Evolutionary conservation across 2,888 invertebrate genomes (phyloP), one percentile per base, ranked within the genome.

Genomic region (Tethea ocularis): DNA sequence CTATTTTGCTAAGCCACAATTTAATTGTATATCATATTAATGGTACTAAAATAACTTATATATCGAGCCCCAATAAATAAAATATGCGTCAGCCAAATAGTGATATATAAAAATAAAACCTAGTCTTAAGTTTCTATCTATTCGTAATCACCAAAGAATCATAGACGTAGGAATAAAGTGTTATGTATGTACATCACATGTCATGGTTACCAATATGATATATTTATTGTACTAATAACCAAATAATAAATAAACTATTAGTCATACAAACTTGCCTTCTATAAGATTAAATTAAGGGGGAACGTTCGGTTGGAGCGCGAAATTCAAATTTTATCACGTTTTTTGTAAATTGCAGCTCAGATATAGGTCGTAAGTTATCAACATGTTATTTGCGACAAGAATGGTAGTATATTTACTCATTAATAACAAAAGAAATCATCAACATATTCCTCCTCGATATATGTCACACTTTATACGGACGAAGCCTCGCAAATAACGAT

Each of bases 61-160:
- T 17, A 41, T 46, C 7, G 46, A 20, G 46, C 46, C 46, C 46
- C 20, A 46, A 46, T 38, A 38, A 46, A 17, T 46, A 8, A 1
- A 57, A 36, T 26, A 58, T 52, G 61, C 53, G 38, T 67, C 61
- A 61, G 54, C 65, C 64, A 66, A 71, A 72, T 71, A 69, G 69
- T 65, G 60, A 57, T 66, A 64, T 59, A n/a, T n/a, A n/a, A n/a
- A 55, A 58, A 10, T 53, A 52, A 61, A 67, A 62, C 29, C 53
- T 63, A 56, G 26, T 56, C 46, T 68, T 66, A 67, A 33, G 61
- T 26, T 55, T 59, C 66, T 67, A 53, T 61, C 68, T 58, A 59
- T 20, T 41, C 41, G 41, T 46, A 63, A 66, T 70, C 66, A 77
- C 76, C 77, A 77, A 77, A 77, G 76, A 76, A 71, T 76, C 69